These are phyloP conservation scores for Prosapia bicincta DNA, from an alignment of 2,888 invertebrate genomes.

Conservation along the genomic window DNA sequence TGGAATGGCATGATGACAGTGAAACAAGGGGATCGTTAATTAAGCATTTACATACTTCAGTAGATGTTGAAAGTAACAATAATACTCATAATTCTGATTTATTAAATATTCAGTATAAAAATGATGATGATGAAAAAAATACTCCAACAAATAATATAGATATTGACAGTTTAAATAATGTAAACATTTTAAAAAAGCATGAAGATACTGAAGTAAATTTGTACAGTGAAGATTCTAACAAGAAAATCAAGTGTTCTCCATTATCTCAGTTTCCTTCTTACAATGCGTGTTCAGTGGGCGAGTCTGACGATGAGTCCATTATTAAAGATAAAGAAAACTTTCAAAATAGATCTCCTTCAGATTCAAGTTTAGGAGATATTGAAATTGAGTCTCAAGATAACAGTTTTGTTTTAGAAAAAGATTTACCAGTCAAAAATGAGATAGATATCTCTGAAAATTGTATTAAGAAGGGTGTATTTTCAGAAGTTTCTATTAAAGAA, in stretches of 20 bases:
- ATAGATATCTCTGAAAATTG: background rate
- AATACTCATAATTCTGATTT: background rate
- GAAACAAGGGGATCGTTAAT: slow-evolving; percentile 11
- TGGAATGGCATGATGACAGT: slow-evolving; percentile 21
- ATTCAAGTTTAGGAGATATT: background rate
- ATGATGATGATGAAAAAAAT: background rate
- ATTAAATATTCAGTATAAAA: background rate
- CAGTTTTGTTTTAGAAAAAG: slow-evolving; percentile 23
- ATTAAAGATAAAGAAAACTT: background rate
- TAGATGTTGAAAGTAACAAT: background rate
- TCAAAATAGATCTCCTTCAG: background rate
- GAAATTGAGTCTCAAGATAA: slow-evolving; percentile 12
- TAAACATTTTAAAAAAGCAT: background rate
- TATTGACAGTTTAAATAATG: background rate
- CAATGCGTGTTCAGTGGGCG: background rate
- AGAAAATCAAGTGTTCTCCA: background rate
- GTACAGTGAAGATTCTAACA: background rate
- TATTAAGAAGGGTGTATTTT: background rate
- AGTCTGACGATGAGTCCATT: background rate
- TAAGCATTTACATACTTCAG: background rate
- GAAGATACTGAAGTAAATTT: background rate
- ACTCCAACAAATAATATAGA: background rate
- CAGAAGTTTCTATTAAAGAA: slow-evolving; percentile 1
- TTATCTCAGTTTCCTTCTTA: background rate
- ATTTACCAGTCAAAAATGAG: background rate